phyloP scores from a whole-genome alignment of 2,113 vertebrate species.

The Nibea coibor region DNA sequence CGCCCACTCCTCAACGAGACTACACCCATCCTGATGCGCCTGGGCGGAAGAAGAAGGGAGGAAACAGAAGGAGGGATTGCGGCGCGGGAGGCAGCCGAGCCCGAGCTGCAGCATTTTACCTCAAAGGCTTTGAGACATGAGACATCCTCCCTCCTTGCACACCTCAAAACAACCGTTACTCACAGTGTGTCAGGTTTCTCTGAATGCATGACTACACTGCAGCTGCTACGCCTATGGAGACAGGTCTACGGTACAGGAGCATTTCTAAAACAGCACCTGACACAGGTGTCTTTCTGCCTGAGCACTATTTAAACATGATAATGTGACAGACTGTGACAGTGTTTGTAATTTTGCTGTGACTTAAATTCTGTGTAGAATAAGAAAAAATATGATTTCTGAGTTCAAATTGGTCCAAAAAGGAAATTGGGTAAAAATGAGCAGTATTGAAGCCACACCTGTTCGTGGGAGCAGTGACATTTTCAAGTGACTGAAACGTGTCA shows the following conservation, averaged over 20 bases:
- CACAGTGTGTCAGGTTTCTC: background rate
- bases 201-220: background rate
- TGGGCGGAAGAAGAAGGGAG: constrained; percentile 31
- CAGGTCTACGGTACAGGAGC: background rate
- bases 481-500: too few species aligned
- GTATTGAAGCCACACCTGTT: too few species aligned
- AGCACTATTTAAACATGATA: background rate
- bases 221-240: constrained; percentile 8
- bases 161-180: constrained; percentile 26
- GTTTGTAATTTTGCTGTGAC: background rate
- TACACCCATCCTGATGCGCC: constrained; percentile 57
- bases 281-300: background rate
- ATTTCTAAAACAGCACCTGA: constrained; percentile 1
- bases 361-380: background rate
- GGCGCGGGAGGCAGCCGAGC: constrained; percentile 13
- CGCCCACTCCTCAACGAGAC: constrained; percentile 59
- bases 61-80: constrained; percentile 29
- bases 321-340: background rate
- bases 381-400: too few species aligned
- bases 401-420: too few species aligned
- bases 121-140: constrained; percentile 21
- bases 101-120: constrained; percentile 22
- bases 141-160: constrained; percentile 10
- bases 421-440: too few species aligned
- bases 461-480: too few species aligned